Evolutionary conservation across 2,113 vertebrate genomes (phyloP), one percentile per base, ranked within the genome.

Genomic region (Anolis carolinensis): DNA sequence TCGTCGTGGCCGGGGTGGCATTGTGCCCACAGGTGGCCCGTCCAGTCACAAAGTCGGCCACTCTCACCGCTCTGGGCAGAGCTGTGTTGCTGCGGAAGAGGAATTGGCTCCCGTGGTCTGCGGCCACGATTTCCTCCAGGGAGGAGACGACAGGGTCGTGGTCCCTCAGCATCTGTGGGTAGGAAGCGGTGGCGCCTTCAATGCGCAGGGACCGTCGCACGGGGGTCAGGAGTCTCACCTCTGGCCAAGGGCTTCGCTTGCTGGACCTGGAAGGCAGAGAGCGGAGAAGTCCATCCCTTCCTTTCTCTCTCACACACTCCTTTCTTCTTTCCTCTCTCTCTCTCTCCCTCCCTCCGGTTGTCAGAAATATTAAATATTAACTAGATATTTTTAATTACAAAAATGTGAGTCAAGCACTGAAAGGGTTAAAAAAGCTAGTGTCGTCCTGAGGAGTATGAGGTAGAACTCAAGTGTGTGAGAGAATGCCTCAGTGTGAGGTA

Each of bases 191-290:
- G 0, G 34, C 90, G 0, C 20, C 36, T 78, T 95, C 94, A 0
- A 97, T 95, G 48, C 96, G 89, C 1, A 87, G 23, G 0, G 97
- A 97, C 0, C 96, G 95, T 14, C 96, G 91, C 13, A 97, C 95
- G 0, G 96, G 96, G 0, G 96, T 97, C 72, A 97, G 23, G 0
- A 96, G 86, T 72, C 96, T 96, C 82, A 94, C 1, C 65, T 90
- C 89, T 0, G 18, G 93, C 0, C 83, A 36, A 13, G 89, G 88
- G 0, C 34, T 82, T 36, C 89, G 1, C 25, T 94, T 77, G 0
- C 4, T 88, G 2, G 11, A 34, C 10, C 95, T 97, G 73, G 1
- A 0, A 83, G 79, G 71, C 81, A 5, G 75, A 77, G 2, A 36
- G 3, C 79, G 88, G 74, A 79, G 48, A 62, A 21, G 27, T 21